Evolutionary conservation across 2,113 vertebrate genomes (phyloP), one percentile per base, ranked within the genome.

Genomic region (Cynoglossus semilaevis): DNA sequence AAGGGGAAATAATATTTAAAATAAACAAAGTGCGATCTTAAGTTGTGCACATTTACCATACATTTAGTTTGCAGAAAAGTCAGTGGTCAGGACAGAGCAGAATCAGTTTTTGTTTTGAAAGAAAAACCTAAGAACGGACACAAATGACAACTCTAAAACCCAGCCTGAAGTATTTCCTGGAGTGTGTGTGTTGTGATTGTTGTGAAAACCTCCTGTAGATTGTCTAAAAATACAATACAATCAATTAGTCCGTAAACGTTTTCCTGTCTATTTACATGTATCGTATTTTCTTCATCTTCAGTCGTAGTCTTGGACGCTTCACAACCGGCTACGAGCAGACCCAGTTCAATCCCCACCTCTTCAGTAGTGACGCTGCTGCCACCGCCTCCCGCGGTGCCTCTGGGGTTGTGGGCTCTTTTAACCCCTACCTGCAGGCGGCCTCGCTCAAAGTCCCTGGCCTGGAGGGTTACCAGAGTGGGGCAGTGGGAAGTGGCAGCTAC

Each of bases 301-400:
- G 94, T 67, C 91, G 94, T 87, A 93, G 90, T 61, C 84, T 92
- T 63, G 91, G 70, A 82, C 94, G 96, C 77, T 98, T 96, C 85
- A 80, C 88, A 50, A 84, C 90, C 0, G 93, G 83, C 81, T 98
- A 97, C n/a, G 94, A 98, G 69, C 96, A 96, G 89, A 84, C 88
- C 80, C 95, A 97, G 82, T 92, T 97, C 83, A 94, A 92, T 79
- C 91, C 94, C 72, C 92, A 94, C 68, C 87, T 95, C 66, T 92
- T 93, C 71, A 82, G 87, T 67, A 90, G 82, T 15, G 89, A 84
- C 46, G 54, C 49, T 71, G 88, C 87, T 74, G 87, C 72, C 83
- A 53, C 49, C 71, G 88, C 87, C 76, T 87, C 72, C 83, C 89
- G 41, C 70, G 83, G 77, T 0, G 5, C 71, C 70, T 75, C 82